Base-by-base conservation (phyloP, 2,888 invertebrate genomes). In the Ariolimax columbianus region DNA sequence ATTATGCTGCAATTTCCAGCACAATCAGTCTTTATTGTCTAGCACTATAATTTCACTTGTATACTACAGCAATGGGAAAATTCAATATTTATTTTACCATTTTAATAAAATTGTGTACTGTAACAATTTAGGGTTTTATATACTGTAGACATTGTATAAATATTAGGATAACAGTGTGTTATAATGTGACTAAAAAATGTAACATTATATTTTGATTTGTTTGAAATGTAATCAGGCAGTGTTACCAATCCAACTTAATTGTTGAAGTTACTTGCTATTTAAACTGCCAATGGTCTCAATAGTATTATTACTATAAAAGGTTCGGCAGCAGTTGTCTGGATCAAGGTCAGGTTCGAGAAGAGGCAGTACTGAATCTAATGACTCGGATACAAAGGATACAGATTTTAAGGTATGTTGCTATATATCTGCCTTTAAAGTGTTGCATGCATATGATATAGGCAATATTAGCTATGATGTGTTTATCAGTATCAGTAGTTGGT, bases 311-410 rank as follows among this genome's bases (percentile, higher is more conserved):
- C 43, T 72, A 26, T 36, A 19, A 40, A 23, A 83, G 77, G 51
- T 47, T 55, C 75, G 77, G 19, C 81, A 81, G 68, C n/a, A 43
- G 55, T 88, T 89, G 51, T 86, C 90, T 88, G 86, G 87, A 73
- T 83, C 86, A 43, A 78, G 86, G 26, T 88, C 89, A 63, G 89
- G 90, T 33, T 90, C 90, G 14, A 82, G 91, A 82, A 83, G 90
- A 75, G 91, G 90, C 77, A 91, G 92, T 77, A 89, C 90, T 86
- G 92, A 91, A 66, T 91, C 92, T n/a, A 90, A 84, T 82, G 84
- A 82, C 33, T 38, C 79, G 33, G 78, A 79, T 36, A 38, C 51
- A 38, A 86, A 82, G 72, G 88, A 87, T 63, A 82, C 87, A 17
- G 89, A 90, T 81, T 86, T 89, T 47, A 91, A 89, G 89, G 90